Percentiles rank a stretch among this genome's conserved stretches.
phyloP scores from a whole-genome alignment of 2,797 vertebrate genomes.

The Gila robusta region DNA sequence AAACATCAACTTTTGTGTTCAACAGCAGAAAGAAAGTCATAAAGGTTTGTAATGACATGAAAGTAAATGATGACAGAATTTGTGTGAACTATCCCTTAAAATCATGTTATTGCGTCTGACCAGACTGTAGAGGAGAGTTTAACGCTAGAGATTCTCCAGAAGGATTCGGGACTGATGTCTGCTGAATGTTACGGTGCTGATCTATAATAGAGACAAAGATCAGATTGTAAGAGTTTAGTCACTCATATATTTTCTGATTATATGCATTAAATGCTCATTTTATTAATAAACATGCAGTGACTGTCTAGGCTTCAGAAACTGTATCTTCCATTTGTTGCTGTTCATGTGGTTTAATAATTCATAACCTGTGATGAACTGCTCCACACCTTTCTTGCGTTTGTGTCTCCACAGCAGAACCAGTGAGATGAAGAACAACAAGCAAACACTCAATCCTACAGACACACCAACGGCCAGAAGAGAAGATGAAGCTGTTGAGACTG shows the following conservation, averaged over 20 bases:
- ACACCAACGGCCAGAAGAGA: background rate
- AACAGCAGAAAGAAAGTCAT: background rate
- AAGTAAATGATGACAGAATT: background rate
- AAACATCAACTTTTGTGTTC: background rate
- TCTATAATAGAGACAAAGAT: background rate
- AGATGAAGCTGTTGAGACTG: background rate
- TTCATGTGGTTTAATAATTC: background rate
- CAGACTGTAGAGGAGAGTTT: background rate
- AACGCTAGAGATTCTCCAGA: background rate
- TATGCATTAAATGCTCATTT: background rate
- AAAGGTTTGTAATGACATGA: background rate
- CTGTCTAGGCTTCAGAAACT: background rate
- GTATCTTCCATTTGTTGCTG: background rate
- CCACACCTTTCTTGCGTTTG: conserved; percentile 6
- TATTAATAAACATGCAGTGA: background rate
- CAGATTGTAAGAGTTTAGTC: background rate
- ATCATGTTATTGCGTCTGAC: background rate
- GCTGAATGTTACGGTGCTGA: background rate
- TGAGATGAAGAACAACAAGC: background rate
- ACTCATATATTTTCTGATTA: background rate
- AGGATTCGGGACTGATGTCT: background rate
- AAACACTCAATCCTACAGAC: background rate
- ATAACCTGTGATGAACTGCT: background rate
- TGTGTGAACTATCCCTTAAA: background rate
- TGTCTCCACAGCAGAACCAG: conserved; percentile 11